Evolutionary conservation across 1,140 invertebrate species (phyloP), one percentile per base, ranked within the genome.

Genomic region (Drosophila ambigua): DNA sequence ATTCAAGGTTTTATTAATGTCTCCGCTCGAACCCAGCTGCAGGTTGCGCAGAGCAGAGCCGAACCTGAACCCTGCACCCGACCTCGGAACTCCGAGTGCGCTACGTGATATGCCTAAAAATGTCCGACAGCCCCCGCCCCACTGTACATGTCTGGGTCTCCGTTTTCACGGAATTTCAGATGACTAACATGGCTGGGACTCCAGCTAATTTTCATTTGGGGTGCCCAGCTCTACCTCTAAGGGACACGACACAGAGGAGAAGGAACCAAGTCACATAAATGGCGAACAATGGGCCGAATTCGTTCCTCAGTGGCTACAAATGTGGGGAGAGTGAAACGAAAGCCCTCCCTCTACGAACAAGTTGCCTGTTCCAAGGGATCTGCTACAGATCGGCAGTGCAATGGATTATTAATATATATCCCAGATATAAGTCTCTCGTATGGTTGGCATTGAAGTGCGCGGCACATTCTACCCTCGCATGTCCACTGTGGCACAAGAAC

Each of bases 1-100:
- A 91, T 91, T 91, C 74, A 16, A 81, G 68, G 77, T 84, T 91
- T 91, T 91, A 91, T 90, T 78, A 63, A 78, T 64, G 59, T 73
- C 48, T 51, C 71, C 43, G 49, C 49, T 39, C 31, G 7, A 9
- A 9, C 2, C 31, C 58, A 52, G 43, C 41, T 58, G 61, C 48
- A 74, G 72, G 72, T 72, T 64, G 59, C 23, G 26, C 15, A 20
- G 9, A 39, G 3, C 60, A 50, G 43, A 15, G 44, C 31, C 20
- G 41, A 16, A 31, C 39, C 23, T 24, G 23, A 3, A 24, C 23
- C 28, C 39, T 48, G 15, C 28, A 15, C 24, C 26, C 24, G 11
- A 35, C 13, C 24, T 39, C 35, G 31, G 24, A 45, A 41, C 44
- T 43, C 48, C 45, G 52, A 62, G 57, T 53, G 44, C 28, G 58